Evolutionary conservation across 2,113 vertebrate genomes (phyloP), one percentile per base, ranked within the genome.

Genomic region (Murina feae): DNA sequence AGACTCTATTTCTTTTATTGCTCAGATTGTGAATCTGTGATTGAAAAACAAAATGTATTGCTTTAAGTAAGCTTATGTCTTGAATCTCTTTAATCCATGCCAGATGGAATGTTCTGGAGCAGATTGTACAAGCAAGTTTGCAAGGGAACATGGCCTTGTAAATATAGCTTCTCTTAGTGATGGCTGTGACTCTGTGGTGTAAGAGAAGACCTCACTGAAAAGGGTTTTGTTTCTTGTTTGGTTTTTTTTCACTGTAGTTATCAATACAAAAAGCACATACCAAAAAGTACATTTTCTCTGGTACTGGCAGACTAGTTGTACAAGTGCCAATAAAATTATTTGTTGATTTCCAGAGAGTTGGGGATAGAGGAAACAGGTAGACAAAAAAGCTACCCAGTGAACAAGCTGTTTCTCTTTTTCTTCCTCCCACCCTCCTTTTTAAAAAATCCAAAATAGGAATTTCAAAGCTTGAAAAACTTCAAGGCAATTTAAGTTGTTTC

Each of bases 401-500:
- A 91, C 88, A 97, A 96, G 78, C 92, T 95, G 82, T 95, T 96
- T 97, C 81, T 92, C 88, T 96, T 85, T 94, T 49, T 87, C 71
- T 91, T 47, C 81, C 60, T 82, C 71, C 55, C 76, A n/a, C 74
- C 53, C 85, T 85, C 69, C 95, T 90, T 92, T 92, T 71, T 12
- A 30, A 58, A 90, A 90, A 89, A 90, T 96, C 93, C 72, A 96
- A 97, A 97, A 97, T 97, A 97, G 97, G 95, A 94, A 96, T 88
- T 93, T 95, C 78, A 96, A 96, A 96, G 84, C 96, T 95, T 92
- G 95, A 97, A 97, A 97, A 97, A 96, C 90, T 93, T 93, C 91
- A 96, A 97, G 87, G 87, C 97, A 96, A 97, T 97, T 97, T 97
- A 97, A 97, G 96, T 97, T 95, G 93, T 92, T 97, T 97, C 93